These are phyloP conservation scores for Catharus minimus DNA, from an alignment of 2,113 vertebrate genomes.

Conservation along the genomic window DNA sequence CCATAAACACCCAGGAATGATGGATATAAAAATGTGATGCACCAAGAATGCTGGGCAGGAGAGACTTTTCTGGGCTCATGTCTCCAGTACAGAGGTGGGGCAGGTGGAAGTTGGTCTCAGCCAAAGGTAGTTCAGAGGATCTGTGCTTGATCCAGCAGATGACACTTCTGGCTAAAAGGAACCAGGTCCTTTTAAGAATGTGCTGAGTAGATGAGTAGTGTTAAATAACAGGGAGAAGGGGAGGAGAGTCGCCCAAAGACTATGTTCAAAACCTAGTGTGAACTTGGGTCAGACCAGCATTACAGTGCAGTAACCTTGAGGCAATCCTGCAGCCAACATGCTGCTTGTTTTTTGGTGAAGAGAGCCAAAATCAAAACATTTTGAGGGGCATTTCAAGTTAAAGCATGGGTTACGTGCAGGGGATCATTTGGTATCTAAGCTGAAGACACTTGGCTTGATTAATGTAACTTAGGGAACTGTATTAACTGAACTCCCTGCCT, in stretches of 20 bases:
- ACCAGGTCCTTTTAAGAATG: rapidly evolving
- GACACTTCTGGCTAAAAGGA: not conserved
- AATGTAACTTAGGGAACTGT: not conserved
- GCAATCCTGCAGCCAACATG: not conserved
- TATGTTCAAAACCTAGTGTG: not conserved
- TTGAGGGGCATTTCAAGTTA: not conserved
- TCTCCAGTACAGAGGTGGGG: not conserved
- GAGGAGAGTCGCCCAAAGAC: not conserved
- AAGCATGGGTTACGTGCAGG: not conserved
- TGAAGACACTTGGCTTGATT: not conserved
- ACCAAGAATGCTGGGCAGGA: not conserved
- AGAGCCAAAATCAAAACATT: not conserved
- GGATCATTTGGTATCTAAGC: not conserved
- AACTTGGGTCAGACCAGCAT: not conserved
- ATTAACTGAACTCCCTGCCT: not conserved
- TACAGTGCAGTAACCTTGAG: not conserved
- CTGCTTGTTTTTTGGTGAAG: not conserved
- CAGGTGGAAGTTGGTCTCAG: not conserved
- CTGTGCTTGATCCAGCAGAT: not conserved
- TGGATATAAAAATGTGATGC: not conserved
- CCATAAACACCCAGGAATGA: rapidly evolving
- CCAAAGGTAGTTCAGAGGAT: not conserved
- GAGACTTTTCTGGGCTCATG: not conserved
- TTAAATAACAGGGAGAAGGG: not conserved
- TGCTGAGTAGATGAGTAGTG: not conserved